Conservation (phyloP, 2,797 vertebrate genomes). For the Xenentodon cancila region DNA sequence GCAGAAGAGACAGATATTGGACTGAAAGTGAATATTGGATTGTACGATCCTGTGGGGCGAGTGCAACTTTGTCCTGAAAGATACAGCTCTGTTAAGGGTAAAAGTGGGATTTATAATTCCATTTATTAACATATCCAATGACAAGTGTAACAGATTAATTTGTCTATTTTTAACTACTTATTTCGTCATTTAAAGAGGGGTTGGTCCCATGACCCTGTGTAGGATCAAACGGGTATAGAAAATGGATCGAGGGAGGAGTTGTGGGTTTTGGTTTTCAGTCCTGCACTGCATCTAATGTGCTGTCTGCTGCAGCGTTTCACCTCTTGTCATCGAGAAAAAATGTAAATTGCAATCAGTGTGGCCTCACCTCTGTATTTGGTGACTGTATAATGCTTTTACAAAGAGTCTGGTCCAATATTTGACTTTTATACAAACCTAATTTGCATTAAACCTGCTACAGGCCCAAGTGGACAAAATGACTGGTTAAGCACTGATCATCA, state of each 20-base stretch:
- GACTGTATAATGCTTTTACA: not conserved
- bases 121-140: too few relatives aligned
- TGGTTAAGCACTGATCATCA: too few relatives aligned
- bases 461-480: too few relatives aligned
- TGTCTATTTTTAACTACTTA: too few relatives aligned
- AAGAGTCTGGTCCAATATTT: conserved; percentile 3
- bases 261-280: not conserved
- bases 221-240: too few relatives aligned
- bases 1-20: conserved; percentile 17
- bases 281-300: conserved; percentile 2
- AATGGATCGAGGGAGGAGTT: too few relatives aligned
- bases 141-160: too few relatives aligned
- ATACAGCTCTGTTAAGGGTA: conserved; percentile 8
- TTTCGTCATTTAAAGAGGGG: too few relatives aligned
- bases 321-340: conserved; percentile 6
- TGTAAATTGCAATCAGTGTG: conserved; percentile 15
- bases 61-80: conserved; percentile 17
- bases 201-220: too few relatives aligned
- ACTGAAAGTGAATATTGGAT: conserved; percentile 24
- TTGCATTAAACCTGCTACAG: conserved; percentile 37
- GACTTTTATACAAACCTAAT: conserved; percentile 29
- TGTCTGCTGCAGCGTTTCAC: conserved; percentile 5
- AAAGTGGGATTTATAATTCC: not conserved
- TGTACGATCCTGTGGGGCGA: conserved; percentile 1
- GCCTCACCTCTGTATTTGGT: conserved; percentile 18